phyloP scores from a whole-genome alignment of 2,113 vertebrate species.

The Toxotes jaculatrix region DNA sequence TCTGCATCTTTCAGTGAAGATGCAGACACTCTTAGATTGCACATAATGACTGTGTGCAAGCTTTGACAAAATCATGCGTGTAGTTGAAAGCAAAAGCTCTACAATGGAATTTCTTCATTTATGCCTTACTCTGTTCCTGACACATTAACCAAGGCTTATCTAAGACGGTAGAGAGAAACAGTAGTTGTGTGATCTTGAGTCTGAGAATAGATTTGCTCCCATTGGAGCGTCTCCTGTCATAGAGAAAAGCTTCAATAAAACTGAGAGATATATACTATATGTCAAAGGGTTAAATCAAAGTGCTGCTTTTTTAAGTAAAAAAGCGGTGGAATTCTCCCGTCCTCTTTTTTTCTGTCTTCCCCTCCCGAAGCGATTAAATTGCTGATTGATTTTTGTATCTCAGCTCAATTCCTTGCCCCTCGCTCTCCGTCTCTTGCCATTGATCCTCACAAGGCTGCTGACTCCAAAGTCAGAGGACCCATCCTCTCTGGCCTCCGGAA shows the following conservation, averaged over 20 bases:
- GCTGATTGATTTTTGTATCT: slow-evolving; percentile 88
- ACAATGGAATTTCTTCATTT: slow-evolving; percentile 38
- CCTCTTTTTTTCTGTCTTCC: slow-evolving; percentile 66
- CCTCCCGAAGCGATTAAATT: slow-evolving; percentile 85
- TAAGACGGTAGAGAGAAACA: slow-evolving; percentile 39
- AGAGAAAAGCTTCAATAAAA: slow-evolving; percentile 67
- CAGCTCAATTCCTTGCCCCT: slow-evolving; percentile 83
- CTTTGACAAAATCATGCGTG: slow-evolving; percentile 46
- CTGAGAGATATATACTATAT: slow-evolving; percentile 57
- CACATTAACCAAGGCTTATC: slow-evolving; percentile 50
- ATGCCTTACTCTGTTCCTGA: slow-evolving; percentile 34
- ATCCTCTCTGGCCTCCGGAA: slow-evolving; percentile 84
- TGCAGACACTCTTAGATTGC: slow-evolving; percentile 29
- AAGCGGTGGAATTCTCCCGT: slow-evolving; percentile 74
- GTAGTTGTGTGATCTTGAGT: slow-evolving; percentile 59
- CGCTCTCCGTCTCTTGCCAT: slow-evolving; percentile 82
- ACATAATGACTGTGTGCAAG: slow-evolving; percentile 12
- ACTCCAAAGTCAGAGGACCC: slow-evolving; percentile 84
- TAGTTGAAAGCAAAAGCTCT: slow-evolving; percentile 48
- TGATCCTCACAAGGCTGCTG: slow-evolving; percentile 87
- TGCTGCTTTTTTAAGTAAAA: slow-evolving; percentile 75
- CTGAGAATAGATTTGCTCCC: slow-evolving; percentile 71
- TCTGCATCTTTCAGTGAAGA: slow-evolving; percentile 41
- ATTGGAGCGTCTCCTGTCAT: slow-evolving; percentile 63
- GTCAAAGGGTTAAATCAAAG: slow-evolving; percentile 79